Percentiles rank a stretch among this genome's conserved stretches.
Conservation (phyloP, 2,113 vertebrate genomes). For the Amblyornis subalaris region DNA sequence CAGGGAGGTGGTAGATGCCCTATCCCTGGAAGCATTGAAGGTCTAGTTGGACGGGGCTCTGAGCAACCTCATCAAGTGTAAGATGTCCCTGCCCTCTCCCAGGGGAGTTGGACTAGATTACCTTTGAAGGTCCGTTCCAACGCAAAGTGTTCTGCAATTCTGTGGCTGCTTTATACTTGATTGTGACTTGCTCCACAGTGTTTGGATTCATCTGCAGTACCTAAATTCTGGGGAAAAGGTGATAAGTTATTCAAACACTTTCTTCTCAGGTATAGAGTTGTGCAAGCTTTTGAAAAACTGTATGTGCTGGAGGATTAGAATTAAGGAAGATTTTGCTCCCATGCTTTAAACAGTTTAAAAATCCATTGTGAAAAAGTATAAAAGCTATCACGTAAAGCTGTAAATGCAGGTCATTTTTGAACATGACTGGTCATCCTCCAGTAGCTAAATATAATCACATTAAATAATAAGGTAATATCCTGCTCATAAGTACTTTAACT, state of each 20-base stretch:
- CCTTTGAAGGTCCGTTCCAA: neutral
- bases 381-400: neutral
- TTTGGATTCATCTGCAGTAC: neutral
- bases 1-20: neutral
- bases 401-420: neutral
- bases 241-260: neutral
- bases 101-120: neutral
- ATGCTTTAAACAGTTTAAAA: neutral
- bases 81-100: neutral
- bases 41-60: neutral
- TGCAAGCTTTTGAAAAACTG: neutral
- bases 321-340: neutral
- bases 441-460: neutral
- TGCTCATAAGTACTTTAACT: neutral
- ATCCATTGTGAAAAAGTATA: neutral
- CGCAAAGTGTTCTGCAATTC: neutral
- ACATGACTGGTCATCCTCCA: neutral
- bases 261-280: neutral
- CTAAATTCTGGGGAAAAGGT: neutral
- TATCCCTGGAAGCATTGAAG: neutral
- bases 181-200: neutral
- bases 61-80: neutral
- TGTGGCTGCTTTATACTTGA: neutral
- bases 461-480: neutral
- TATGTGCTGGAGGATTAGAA: neutral